Base-by-base conservation (phyloP, 2,113 vertebrate genomes). In the Paraplagusia blochii region DNA sequence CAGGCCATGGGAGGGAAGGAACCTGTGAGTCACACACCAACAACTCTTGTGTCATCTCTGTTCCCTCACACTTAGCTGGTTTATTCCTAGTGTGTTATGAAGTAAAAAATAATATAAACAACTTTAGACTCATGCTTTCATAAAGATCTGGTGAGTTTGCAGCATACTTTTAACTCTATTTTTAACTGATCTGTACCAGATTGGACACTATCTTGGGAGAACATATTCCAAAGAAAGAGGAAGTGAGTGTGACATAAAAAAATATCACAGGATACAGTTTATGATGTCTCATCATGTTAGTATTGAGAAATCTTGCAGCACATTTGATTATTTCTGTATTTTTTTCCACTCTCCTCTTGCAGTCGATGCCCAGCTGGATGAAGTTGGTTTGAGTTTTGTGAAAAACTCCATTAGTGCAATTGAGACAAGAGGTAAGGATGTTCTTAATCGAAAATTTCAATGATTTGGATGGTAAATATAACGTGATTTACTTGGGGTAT, bases 1-100 rank as follows among this genome's bases (percentile, higher is more conserved):
- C 95, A 95, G 79, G 94, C 93, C 36, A 92, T 98, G 91, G 96
- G 94, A 68, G 95, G 96, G 79, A 98, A 95, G 85, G 97, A 97
- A 76, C 89, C 93, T 69, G 97, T 99, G 92, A 94, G 94, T 73
- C 19, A 76, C 19, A 46, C 3, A 17, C 42, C 57, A 29, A 29
- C 22, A n/a, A 75, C 15, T 8, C 62, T 40, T 50, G 12, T 82
- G 53, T 79, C 74, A 67, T 76, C 63, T 59, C 72, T 43, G 17
- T 18, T 11, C 53, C 29, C 57, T 64, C 69, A 47, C 44, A 19
- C 36, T 52, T 44, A 1, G 12, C 52, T 59, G 9, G 13, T 46
- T 16, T 38, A 44, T 29, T 16, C 45, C 39, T 12, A 44, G 42
- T 69, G 15, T 34, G 18, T 58, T 33, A 15, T 38, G 19, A 29